Conservation (phyloP, 2,797 vertebrate species). For the Apogon talboti region DNA sequence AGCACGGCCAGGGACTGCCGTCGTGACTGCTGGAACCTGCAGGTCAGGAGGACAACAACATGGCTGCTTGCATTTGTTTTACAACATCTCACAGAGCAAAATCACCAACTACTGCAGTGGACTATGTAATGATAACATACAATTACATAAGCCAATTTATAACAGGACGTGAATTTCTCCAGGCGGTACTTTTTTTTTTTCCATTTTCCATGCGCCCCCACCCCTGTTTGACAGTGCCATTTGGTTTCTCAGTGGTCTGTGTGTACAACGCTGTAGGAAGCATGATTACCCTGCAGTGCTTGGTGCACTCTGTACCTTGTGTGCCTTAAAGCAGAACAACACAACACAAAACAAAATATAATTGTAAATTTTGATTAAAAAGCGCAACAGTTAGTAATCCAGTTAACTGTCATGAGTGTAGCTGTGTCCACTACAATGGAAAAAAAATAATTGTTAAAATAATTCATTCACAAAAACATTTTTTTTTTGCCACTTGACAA, state of each 20-base stretch:
- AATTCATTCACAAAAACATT: no score
- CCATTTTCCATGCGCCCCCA: background rate
- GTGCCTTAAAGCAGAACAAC: slow-evolving; percentile 28
- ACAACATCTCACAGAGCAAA: slow-evolving; percentile 9
- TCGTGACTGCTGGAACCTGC: slow-evolving; percentile 82
- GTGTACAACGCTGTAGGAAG: slow-evolving; percentile 51
- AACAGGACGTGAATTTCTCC: slow-evolving; percentile 41
- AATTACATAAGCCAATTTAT: slow-evolving; percentile 47
- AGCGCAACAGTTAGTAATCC: no score
- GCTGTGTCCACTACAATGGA: background rate
- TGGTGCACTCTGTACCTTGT: slow-evolving; percentile 32
- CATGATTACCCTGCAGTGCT: slow-evolving; percentile 39
- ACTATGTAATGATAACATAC: slow-evolving; percentile 22
- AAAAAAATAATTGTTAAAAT: background rate
- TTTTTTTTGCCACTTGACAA: slow-evolving; percentile 7
- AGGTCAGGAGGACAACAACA: slow-evolving; percentile 9
- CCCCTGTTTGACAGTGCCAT: slow-evolving; percentile 40
- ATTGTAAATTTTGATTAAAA: background rate
- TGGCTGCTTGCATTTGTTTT: slow-evolving; percentile 3
- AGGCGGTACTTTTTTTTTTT: slow-evolving; percentile 41
- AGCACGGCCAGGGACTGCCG: slow-evolving; percentile 82
- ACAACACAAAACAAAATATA: no score
- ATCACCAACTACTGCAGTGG: slow-evolving; percentile 11
- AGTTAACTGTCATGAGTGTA: background rate
- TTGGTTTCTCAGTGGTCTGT: slow-evolving; percentile 67